Conservation (phyloP, 2,113 vertebrate species). For the Stictonetta naevosa region DNA sequence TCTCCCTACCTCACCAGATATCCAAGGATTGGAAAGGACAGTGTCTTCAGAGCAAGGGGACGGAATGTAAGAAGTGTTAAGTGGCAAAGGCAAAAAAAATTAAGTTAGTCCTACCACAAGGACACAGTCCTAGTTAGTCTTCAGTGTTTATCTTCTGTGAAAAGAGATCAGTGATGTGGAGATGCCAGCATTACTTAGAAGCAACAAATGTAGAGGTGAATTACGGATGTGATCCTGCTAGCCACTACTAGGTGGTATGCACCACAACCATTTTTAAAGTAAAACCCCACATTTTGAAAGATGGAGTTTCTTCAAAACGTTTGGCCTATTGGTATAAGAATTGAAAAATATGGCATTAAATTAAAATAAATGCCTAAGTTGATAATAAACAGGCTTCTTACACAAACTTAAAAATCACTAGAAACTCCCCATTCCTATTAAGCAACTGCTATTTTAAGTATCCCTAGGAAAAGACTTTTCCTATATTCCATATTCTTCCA, state of each 20-base stretch:
- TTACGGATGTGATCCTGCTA: neutral
- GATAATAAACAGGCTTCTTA: neutral
- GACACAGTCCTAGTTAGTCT: neutral
- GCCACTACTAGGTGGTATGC: neutral
- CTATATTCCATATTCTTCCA: neutral
- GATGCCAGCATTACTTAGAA: no score
- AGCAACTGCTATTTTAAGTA: neutral
- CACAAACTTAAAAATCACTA: neutral
- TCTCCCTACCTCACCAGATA: neutral
- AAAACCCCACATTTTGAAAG: neutral
- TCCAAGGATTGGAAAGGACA: accelerated
- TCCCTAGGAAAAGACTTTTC: neutral
- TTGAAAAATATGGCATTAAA: accelerated
- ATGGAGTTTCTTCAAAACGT: neutral
- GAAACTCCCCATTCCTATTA: neutral
- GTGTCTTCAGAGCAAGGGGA: neutral
- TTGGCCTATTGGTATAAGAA: neutral
- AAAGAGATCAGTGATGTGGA: neutral
- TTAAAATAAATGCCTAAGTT: neutral
- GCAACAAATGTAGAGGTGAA: neutral
- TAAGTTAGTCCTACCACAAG: neutral
- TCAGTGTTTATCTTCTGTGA: neutral
- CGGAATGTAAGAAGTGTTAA: neutral
- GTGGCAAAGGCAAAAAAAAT: neutral
- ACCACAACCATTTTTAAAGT: neutral